Evolutionary conservation across 2,888 invertebrate genomes (phyloP).

Genomic region (Eilema griseolum): DNA sequence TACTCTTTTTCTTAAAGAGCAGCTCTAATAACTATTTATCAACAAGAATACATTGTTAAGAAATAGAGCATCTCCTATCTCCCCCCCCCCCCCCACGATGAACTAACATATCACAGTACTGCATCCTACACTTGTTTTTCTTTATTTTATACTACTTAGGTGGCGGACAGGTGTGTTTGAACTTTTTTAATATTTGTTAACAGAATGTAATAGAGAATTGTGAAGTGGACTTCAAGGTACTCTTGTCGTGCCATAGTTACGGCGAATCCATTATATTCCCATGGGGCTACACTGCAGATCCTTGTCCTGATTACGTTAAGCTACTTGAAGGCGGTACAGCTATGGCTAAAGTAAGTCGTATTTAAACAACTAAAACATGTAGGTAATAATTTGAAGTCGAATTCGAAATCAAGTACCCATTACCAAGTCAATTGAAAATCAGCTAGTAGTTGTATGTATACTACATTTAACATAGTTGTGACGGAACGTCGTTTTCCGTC

Average conservation of each 20-base stretch:
- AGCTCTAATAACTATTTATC: no score
- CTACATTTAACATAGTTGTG: no score
- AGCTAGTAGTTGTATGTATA: neutral
- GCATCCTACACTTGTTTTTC: neutral
- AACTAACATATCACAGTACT: neutral
- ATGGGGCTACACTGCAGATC: slow-evolving; percentile 77
- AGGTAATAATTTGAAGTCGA: neutral
- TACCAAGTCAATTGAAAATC: neutral
- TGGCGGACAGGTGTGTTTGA: neutral
- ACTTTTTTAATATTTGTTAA: slow-evolving; percentile 27
- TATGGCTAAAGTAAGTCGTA: slow-evolving; percentile 71
- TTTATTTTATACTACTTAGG: no score
- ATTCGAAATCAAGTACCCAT: neutral
- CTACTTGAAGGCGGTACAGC: slow-evolving; percentile 78
- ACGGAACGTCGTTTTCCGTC: no score
- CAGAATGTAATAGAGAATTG: slow-evolving; percentile 66
- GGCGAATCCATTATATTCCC: slow-evolving; percentile 82
- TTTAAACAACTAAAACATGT: neutral
- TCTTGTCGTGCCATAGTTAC: slow-evolving; percentile 81
- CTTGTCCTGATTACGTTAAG: slow-evolving; percentile 78
- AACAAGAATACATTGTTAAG: neutral
- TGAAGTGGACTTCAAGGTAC: slow-evolving; percentile 70
- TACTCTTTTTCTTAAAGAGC: no score
- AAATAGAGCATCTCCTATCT: neutral
- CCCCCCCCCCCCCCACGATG: no score